Evolutionary conservation across 37 sponge, comb jelly and placozoan genomes (phyloP).

Genomic region (Halichondria panicea): DNA sequence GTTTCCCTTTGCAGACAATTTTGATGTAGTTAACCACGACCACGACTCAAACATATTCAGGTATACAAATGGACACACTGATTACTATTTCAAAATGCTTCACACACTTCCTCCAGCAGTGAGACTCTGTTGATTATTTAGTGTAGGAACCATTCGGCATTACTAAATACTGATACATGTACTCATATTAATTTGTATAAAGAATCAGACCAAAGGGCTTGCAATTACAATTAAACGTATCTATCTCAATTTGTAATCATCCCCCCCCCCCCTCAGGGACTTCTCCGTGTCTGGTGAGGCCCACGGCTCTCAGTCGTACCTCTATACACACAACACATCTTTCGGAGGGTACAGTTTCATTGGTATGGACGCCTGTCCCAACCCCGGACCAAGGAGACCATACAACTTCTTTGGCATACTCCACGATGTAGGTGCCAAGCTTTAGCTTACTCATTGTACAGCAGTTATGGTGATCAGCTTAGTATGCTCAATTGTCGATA

Average conservation of each 20-base stretch:
- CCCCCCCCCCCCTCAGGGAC: constrained; percentile 1
- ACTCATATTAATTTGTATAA: too few species aligned
- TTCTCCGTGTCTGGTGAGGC: constrained; percentile 43
- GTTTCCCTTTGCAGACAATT: too few species aligned
- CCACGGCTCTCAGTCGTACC: constrained; percentile 42
- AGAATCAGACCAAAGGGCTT: too few species aligned
- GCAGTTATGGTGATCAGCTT: too few species aligned
- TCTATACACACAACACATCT: constrained; percentile 52
- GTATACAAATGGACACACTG: not conserved
- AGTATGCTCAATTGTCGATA: too few species aligned
- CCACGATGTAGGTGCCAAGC: constrained; percentile 44
- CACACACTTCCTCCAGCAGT: not conserved
- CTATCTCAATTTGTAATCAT: not conserved
- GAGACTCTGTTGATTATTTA: too few species aligned
- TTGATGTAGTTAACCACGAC: constrained; percentile 48
- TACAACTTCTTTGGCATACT: constrained; percentile 92
- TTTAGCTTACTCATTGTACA: not conserved
- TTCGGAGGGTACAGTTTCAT: constrained; percentile 84
- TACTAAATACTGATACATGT: too few species aligned
- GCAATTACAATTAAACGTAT: not conserved
- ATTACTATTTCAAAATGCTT: not conserved
- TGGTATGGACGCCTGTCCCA: constrained; percentile 80
- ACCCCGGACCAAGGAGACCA: constrained; percentile 81
- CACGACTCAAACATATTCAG: constrained; percentile 27
- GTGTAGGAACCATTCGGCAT: too few species aligned